phyloP scores from a whole-genome alignment of 2,113 vertebrate genomes.

The Cranoglanis bouderius region DNA sequence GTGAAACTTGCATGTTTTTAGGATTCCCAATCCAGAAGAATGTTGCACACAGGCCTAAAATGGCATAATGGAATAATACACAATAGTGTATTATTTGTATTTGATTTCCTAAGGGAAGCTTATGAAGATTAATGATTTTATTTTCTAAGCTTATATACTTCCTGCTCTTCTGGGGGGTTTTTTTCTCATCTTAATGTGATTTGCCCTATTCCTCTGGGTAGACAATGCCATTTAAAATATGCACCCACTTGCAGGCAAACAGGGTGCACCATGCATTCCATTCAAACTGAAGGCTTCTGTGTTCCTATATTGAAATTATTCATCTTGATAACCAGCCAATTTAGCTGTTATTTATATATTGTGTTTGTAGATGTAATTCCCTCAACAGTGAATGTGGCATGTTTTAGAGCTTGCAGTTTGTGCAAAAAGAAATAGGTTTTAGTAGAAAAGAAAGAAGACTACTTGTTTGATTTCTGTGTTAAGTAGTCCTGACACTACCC shows the following conservation, averaged over 20 bases:
- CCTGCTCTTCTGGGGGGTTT: constrained; percentile 41
- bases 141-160: constrained; percentile 56
- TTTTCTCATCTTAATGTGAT: constrained; percentile 54
- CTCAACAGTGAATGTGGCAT: neutral
- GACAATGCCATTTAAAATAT: constrained; percentile 61
- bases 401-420: constrained; percentile 32
- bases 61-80: constrained; percentile 46
- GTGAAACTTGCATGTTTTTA: constrained; percentile 31
- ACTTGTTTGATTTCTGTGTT: constrained; percentile 15
- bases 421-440: constrained; percentile 15
- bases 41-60: constrained; percentile 42
- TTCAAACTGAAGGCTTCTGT: constrained; percentile 35
- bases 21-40: constrained; percentile 9
- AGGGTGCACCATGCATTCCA: constrained; percentile 31
- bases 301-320: constrained; percentile 48
- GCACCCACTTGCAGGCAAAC: constrained; percentile 42
- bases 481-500: neutral
- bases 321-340: constrained; percentile 48
- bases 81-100: constrained; percentile 52
- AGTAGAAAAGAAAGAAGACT: constrained; percentile 26
- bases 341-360: constrained; percentile 50
- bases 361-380: constrained; percentile 42
- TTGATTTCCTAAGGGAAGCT: constrained; percentile 60
- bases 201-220: constrained; percentile 55
- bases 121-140: constrained; percentile 62